phyloP scores from a whole-genome alignment of 2,113 vertebrate species.

The Pyxicephalus adspersus region DNA sequence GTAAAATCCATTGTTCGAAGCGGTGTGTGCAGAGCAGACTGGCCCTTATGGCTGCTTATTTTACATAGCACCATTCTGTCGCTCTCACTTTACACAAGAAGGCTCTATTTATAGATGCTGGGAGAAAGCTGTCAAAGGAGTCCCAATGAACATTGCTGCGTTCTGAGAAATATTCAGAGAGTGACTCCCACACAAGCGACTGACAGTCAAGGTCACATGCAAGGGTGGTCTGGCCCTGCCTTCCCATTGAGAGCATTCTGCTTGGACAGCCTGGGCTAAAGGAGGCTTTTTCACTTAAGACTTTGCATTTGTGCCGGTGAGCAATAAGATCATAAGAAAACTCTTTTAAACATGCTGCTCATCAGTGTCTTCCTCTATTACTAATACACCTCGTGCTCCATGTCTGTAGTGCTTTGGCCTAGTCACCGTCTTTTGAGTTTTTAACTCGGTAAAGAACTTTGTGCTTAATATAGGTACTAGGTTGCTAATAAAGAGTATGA shows the following conservation, averaged over 20 bases:
- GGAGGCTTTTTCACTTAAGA: slow-evolving; percentile 39
- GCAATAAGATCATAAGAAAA: slow-evolving; percentile 24
- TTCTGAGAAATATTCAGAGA: slow-evolving; percentile 33
- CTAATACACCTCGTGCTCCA: slow-evolving; percentile 23
- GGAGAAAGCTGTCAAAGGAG: slow-evolving; percentile 32
- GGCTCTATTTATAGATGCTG: slow-evolving; percentile 40
- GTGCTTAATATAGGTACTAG: background rate
- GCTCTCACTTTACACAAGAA: slow-evolving; percentile 36
- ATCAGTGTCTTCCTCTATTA: background rate
- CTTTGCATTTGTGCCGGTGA: slow-evolving; percentile 50
- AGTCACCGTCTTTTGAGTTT: background rate
- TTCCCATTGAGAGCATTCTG: slow-evolving; percentile 46
- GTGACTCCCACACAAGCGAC: slow-evolving; percentile 42
- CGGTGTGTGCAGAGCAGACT: background rate
- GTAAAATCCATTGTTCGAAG: background rate
- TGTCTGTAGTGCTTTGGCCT: background rate
- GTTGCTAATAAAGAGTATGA: background rate
- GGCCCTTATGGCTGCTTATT: background rate
- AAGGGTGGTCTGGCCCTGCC: slow-evolving; percentile 46
- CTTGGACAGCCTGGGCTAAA: slow-evolving; percentile 40
- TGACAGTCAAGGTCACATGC: slow-evolving; percentile 51
- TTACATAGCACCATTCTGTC: background rate
- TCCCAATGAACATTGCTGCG: slow-evolving; percentile 31
- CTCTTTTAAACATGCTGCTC: background rate
- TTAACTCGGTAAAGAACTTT: background rate